A percentile compares a stretch with the other conserved stretches of the same genome.
phyloP scores from a whole-genome alignment of 2,888 invertebrate genomes.

The Amiota mariae region DNA sequence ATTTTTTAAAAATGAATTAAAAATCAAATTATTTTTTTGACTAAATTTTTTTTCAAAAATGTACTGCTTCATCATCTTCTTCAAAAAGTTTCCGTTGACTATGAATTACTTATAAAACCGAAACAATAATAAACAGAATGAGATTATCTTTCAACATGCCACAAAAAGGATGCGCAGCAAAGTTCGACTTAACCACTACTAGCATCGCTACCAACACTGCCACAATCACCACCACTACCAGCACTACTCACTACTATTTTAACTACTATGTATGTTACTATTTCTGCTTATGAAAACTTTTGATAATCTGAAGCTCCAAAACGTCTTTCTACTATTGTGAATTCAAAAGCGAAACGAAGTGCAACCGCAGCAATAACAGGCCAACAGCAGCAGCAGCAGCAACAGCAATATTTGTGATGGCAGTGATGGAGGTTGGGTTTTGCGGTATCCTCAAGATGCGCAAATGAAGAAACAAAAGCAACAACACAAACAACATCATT shows the following conservation, averaged over 20 bases:
- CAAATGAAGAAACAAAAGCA: conserved; percentile 41
- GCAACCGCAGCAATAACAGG: conserved; percentile 39
- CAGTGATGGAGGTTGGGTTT: not conserved
- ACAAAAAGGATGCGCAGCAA: conserved; percentile 1
- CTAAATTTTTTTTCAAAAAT: not conserved
- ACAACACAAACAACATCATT: conserved; percentile 44
- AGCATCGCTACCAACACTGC: not conserved
- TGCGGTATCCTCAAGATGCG: not conserved
- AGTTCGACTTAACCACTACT: not conserved
- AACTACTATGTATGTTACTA: not conserved
- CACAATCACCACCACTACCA: not conserved
- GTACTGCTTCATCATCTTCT: not conserved
- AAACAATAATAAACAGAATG: conserved; percentile 13
- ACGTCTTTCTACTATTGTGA: not conserved
- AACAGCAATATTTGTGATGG: no score
- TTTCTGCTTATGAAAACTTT: no score
- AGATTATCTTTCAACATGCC: conserved; percentile 18
- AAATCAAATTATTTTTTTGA: not conserved
- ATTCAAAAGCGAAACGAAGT: conserved; percentile 8
- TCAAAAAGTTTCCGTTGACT: no score
- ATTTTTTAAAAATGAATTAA: not conserved
- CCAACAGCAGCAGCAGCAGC: conserved; percentile 22
- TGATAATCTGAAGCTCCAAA: not conserved
- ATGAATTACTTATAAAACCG: not conserved
- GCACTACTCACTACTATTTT: not conserved